Evolutionary conservation across 2,888 invertebrate genomes (phyloP), one percentile per base, ranked within the genome.

Genomic region (Chalcis sispes): DNA sequence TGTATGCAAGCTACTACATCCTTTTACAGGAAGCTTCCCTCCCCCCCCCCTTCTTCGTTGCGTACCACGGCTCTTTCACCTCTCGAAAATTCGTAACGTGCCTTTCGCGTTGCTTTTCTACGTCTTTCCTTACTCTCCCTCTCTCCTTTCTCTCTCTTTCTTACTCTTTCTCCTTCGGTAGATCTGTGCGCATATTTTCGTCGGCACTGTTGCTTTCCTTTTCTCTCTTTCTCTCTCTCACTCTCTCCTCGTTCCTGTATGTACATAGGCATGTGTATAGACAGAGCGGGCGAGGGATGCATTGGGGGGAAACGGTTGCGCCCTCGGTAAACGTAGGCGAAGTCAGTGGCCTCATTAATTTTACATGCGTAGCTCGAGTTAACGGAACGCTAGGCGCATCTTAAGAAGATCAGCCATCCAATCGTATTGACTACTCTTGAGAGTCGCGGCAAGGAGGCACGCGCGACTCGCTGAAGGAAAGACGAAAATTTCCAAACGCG

Each of bases 331-430:
- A 64, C 64, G 27, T 13, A 25, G 20, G 48, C 20, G 23, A 59
- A 67, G 52, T 58, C 36, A 27, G 61, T 58, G 67, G 72, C 48
- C 72, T 76, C 72, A 58, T 76, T 76, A 76, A 76, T 76, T 76
- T 76, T 76, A 76, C 76, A 76, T 67, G 76, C 76, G 72, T 76
- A 72, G 46, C 75, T 71, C 59, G 71, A 70, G 70, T 70, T 70
- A 75, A 65, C 50, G 36, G 64, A 27, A 76, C 76, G 76, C 71
- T 32, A 25, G 71, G 46, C 52, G 72, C 76, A 76, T 72, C 61
- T 66, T 76, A 72, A 72, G 62, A 27, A 66, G 71, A 61, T 69
- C 71, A 70, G 59, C 46, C 61, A 18, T 62, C 25, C 20, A 36
- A 3, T 56, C 25, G 50, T 20, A 50, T 50, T 10, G 50, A 50